phyloP scores from a whole-genome alignment of 2,797 vertebrate species.

The Chromobotia macracanthus region DNA sequence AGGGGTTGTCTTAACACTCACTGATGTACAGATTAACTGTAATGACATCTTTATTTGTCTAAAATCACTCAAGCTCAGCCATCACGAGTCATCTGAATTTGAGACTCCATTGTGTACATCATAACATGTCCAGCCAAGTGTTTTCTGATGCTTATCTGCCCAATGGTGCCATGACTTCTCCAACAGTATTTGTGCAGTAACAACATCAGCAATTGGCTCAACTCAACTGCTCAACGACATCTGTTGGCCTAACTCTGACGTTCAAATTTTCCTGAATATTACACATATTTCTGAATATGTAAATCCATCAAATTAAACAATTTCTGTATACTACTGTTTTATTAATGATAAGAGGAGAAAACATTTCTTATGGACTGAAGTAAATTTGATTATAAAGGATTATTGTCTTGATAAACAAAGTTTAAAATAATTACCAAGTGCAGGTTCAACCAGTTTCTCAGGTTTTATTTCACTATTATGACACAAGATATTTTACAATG shows the following conservation, averaged over 20 bases:
- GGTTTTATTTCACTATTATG: conserved; percentile 21
- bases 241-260: no score
- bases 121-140: neutral
- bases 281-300: neutral
- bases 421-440: neutral
- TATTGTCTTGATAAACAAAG: neutral
- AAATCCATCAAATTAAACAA: no score
- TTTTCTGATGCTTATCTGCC: conserved; percentile 18
- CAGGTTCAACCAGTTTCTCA: neutral
- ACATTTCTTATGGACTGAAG: neutral
- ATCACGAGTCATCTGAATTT: neutral
- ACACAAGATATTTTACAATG: neutral
- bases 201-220: neutral
- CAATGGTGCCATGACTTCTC: neutral
- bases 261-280: neutral
- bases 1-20: neutral
- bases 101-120: conserved; percentile 12
- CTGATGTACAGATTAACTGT: conserved; percentile 33
- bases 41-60: neutral
- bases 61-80: conserved; percentile 14
- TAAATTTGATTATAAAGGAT: neutral
- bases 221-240: neutral
- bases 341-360: neutral
- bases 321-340: no score
- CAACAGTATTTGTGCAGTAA: neutral